Conservation (phyloP, 2,888 invertebrate genomes). For the Stenurella melanura region DNA sequence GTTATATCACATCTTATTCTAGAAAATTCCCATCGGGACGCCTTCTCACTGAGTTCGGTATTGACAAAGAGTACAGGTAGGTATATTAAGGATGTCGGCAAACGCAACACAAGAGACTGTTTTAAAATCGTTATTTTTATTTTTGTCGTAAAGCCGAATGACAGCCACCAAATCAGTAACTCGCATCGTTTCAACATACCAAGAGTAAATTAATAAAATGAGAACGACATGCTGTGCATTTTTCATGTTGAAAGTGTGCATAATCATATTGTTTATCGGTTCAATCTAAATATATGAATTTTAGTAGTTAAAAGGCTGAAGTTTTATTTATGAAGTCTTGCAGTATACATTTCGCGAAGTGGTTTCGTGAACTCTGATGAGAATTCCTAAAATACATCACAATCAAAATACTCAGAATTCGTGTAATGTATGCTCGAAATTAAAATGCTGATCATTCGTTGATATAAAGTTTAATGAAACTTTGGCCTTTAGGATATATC, state of each 20-base stretch:
- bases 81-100: not conserved
- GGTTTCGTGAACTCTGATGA: not conserved
- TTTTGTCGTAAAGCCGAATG: conserved; percentile 33
- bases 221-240: conserved; percentile 9
- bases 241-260: conserved; percentile 9
- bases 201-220: conserved; percentile 32
- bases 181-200: conserved; percentile 9
- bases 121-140: conserved; percentile 24
- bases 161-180: conserved; percentile 21
- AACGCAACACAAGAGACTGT: not conserved
- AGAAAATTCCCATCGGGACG: not conserved
- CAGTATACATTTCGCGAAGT: not conserved
- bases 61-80: not conserved
- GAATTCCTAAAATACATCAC: not conserved
- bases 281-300: conserved; percentile 7
- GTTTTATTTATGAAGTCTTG: conserved; percentile 9
- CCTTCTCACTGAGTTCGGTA: not conserved
- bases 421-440: not conserved
- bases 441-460: not conserved
- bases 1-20: not conserved
- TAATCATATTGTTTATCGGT: conserved; percentile 12
- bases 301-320: not conserved
- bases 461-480: too few species aligned
- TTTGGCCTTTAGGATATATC: too few species aligned
- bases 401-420: not conserved